Evolutionary conservation across 1,140 invertebrate genomes (phyloP).

Genomic region (Brachionus plicatilis): DNA sequence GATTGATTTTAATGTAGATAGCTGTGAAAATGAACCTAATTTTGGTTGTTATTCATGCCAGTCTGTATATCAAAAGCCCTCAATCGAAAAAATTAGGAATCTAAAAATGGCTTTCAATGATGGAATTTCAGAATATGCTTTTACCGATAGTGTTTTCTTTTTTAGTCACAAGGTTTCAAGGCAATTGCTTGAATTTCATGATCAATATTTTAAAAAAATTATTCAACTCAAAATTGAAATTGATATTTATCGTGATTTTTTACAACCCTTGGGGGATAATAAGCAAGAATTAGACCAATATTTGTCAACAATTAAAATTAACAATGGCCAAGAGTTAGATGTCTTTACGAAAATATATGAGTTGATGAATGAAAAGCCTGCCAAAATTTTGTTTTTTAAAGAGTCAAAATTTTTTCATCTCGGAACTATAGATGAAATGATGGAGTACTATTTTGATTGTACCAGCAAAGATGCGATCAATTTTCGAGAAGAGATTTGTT

Average conservation of each 20-base stretch:
- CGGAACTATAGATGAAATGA: constrained; percentile 55
- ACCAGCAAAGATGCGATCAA: constrained; percentile 45
- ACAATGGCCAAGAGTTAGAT: constrained; percentile 43
- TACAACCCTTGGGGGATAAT: constrained; percentile 54
- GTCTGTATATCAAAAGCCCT: constrained; percentile 57
- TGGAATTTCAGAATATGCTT: constrained; percentile 44
- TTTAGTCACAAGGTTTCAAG: constrained; percentile 53
- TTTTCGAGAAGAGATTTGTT: neutral
- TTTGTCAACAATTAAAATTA: neutral
- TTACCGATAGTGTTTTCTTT: constrained; percentile 58
- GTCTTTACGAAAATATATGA: constrained; percentile 47
- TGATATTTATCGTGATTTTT: constrained; percentile 59
- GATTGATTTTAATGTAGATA: constrained; percentile 4
- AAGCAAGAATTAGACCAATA: constrained; percentile 44
- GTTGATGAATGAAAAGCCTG: constrained; percentile 46
- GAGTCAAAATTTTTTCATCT: constrained; percentile 58
- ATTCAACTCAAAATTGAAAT: constrained; percentile 51
- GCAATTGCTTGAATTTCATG: constrained; percentile 50
- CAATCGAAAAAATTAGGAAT: constrained; percentile 49
- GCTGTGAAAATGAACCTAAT: constrained; percentile 43
- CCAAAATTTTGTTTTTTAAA: constrained; percentile 53
- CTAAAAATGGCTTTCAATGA: constrained; percentile 47
- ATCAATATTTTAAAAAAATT: constrained; percentile 32
- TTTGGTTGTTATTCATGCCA: constrained; percentile 45
- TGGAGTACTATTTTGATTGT: constrained; percentile 48